Percentiles rank a stretch among this genome's conserved stretches.
Evolutionary conservation across 2,113 vertebrate genomes (phyloP).

Genomic region (Chloropsis hardwickii): DNA sequence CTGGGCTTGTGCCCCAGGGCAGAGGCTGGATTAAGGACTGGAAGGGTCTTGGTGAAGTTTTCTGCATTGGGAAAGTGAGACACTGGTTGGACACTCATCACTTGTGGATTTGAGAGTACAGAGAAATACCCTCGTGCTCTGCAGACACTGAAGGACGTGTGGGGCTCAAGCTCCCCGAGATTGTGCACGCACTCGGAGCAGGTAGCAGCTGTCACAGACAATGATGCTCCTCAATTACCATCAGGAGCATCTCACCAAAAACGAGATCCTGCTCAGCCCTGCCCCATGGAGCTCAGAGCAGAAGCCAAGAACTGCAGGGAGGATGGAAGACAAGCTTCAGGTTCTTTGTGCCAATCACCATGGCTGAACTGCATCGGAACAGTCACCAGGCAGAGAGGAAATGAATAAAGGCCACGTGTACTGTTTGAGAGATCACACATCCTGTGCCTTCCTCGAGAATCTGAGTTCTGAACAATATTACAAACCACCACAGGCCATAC

Average conservation of each 20-base stretch:
- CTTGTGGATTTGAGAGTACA: neutral
- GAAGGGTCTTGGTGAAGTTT: neutral
- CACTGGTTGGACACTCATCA: neutral
- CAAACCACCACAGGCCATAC: neutral
- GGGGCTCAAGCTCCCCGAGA: fast-evolving
- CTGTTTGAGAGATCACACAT: neutral
- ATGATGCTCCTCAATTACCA: neutral
- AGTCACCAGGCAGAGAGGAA: neutral
- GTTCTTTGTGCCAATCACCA: neutral
- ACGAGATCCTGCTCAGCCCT: fast-evolving
- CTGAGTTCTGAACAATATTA: neutral
- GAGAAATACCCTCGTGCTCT: neutral
- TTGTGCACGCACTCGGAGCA: fast-evolving
- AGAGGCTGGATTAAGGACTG: neutral
- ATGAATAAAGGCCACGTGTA: neutral
- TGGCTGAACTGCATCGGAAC: neutral
- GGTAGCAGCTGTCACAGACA: neutral
- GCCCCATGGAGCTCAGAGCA: neutral
- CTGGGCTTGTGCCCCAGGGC: neutral
- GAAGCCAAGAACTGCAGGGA: neutral
- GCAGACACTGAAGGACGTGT: fast-evolving
- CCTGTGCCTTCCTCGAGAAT: neutral
- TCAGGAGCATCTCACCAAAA: neutral
- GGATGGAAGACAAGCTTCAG: neutral
- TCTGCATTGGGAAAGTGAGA: neutral